Base-by-base conservation (phyloP, 2,113 vertebrate genomes). In the Scomber colias region DNA sequence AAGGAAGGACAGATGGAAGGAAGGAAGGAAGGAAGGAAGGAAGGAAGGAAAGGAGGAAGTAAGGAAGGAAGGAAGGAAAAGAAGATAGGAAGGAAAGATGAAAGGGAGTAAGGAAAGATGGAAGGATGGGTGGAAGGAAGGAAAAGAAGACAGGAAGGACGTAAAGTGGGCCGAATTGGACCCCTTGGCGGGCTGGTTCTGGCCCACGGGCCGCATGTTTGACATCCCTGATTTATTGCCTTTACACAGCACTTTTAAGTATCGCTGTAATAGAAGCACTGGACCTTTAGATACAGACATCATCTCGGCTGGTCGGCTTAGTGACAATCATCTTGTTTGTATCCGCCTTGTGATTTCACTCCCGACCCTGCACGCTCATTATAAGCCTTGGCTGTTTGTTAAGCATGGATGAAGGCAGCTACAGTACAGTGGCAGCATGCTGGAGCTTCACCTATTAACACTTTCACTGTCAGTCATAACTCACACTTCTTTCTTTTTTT, bases 361-460 rank as follows among this genome's bases (percentile, higher is more conserved):
- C 35, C 14, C 5, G 45, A 79, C 66, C 70, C 75, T 11, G 61
- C 8, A 2, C 17, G 0, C 77, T 84, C 83, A 78, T 84, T 78
- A 86, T n/a, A n/a, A 59, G 63, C 17, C 24, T 49, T 59, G 3
- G 17, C 15, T 71, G 72, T 82, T 85, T 78, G 81, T 83, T 69
- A 66, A 83, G 83, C 87, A 35, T 66, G 86, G 66, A 61, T 75
- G 84, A 83, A 71, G 35, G 16, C 74, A 72, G 53, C 30, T 21
- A 15, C 53, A 13, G 79, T 21, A 15, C 53, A 13, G 79, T 45
- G 56, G 61, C 56, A 65, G 57, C 54, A 19, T 50, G 65, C 62
- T 16, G 51, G 11, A 69, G 53, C 84, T 53, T 78, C 82, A 84
- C 75, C 83, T 77, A 75, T 77, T 74, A 82, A 71, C 80, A 45